These are phyloP conservation scores for Anguilla japonica DNA, from an alignment of 2,113 vertebrate species.

Conservation along the genomic window DNA sequence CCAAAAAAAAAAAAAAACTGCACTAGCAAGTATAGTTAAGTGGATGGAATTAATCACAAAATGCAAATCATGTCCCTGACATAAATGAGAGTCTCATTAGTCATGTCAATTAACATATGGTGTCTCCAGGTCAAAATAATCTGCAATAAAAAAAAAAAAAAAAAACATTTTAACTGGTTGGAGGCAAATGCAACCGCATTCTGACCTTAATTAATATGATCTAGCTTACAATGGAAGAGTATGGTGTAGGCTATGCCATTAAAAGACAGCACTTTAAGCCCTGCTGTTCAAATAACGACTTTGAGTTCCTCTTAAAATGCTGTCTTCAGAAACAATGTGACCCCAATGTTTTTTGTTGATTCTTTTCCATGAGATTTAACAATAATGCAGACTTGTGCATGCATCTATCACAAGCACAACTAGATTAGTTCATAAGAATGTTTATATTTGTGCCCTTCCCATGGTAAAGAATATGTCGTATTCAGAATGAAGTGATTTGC, in stretches of 20 bases:
- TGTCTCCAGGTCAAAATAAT: constrained; percentile 20
- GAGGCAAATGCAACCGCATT: not conserved
- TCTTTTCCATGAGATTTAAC: no score
- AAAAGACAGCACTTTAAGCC: constrained; percentile 7
- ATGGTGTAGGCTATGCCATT: constrained; percentile 6
- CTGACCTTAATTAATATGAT: constrained; percentile 20
- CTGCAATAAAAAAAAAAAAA: not conserved
- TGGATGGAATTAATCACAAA: constrained; percentile 8
- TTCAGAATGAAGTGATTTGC: no score
- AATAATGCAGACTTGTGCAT: no score
- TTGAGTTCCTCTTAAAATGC: not conserved
- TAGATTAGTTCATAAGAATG: no score
- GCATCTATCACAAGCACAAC: no score
- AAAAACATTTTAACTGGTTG: not conserved
- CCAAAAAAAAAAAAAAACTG: not conserved
- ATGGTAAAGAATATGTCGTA: no score
- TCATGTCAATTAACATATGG: constrained; percentile 17
- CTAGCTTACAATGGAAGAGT: not conserved
- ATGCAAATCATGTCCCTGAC: constrained; percentile 8
- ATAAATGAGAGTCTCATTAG: not conserved
- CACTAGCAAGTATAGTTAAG: not conserved
- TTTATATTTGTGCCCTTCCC: no score
- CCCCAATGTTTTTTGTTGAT: not conserved
- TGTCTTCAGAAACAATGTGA: not conserved
- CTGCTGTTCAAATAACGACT: not conserved